Conservation (phyloP, 2,797 vertebrate species). For the Chaenodraco wilsoni region DNA sequence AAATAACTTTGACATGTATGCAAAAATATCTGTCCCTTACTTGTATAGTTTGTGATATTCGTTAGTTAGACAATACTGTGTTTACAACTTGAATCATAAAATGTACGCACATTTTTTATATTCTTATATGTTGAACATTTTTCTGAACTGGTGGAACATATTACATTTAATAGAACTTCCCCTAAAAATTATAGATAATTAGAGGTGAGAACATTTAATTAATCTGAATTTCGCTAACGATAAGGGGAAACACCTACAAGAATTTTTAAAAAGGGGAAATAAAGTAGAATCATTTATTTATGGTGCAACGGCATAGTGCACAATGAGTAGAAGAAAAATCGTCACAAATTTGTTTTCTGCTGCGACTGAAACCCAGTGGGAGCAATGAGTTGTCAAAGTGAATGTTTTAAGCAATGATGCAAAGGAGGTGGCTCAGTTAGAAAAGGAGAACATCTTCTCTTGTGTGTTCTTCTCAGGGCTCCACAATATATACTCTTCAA, state of each 20-base stretch:
- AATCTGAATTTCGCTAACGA: not conserved
- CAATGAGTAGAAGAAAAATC: not conserved
- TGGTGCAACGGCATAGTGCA: conserved; percentile 1
- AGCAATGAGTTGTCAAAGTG: conserved; percentile 7
- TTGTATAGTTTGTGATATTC: too few species aligned
- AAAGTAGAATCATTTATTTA: not conserved
- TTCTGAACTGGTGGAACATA: not conserved
- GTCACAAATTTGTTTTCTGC: conserved; percentile 14
- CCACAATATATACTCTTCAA: not conserved
- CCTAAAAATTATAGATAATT: not conserved
- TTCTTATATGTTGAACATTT: not conserved
- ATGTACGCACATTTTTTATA: not conserved
- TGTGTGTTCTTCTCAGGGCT: not conserved
- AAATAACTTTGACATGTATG: not conserved
- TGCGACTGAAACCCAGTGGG: conserved; percentile 20
- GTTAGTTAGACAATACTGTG: not conserved
- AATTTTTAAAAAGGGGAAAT: not conserved
- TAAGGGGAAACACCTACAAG: not conserved
- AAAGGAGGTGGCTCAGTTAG: conserved; percentile 33
- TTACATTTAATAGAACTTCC: not conserved
- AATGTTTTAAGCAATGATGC: conserved; percentile 43
- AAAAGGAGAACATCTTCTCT: conserved; percentile 16
- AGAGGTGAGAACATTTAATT: not conserved
- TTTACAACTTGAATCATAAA: not conserved
- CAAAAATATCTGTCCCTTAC: too few species aligned